Conservation (phyloP, 2,888 invertebrate species). For the Andrena marginata region DNA sequence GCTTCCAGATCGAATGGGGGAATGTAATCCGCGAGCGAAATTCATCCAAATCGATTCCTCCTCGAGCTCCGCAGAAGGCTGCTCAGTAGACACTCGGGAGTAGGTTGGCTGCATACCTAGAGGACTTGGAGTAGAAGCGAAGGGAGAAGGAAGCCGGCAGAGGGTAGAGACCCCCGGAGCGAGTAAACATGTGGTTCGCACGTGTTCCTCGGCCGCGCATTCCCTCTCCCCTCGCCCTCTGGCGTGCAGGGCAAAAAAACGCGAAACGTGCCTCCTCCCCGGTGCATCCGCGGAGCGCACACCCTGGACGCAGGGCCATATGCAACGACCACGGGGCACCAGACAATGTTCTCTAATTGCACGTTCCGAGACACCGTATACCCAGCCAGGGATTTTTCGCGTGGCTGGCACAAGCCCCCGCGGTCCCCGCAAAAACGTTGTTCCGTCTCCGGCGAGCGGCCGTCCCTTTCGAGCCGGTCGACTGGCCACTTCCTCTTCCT, state of each 20-base stretch:
- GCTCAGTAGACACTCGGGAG: neutral
- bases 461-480: conserved; percentile 36
- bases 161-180: conserved; percentile 70
- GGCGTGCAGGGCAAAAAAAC: conserved; percentile 38
- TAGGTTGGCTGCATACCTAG: neutral
- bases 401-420: conserved; percentile 5
- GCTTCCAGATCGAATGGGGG: too few species aligned
- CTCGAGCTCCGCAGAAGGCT: too few species aligned
- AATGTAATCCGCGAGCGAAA: too few species aligned
- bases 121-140: neutral
- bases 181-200: conserved; percentile 59
- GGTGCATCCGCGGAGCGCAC: conserved; percentile 34
- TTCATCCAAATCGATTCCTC: too few species aligned
- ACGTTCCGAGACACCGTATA: conserved; percentile 30
- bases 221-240: conserved; percentile 46
- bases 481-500: conserved; percentile 58
- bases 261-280: conserved; percentile 28
- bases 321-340: conserved; percentile 48
- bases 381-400: conserved; percentile 42
- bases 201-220: conserved; percentile 48
- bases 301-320: conserved; percentile 50
- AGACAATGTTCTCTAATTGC: conserved; percentile 61
- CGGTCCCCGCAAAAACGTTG: conserved; percentile 37
- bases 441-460: conserved; percentile 34
- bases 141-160: conserved; percentile 64